Evolutionary conservation across 2,113 vertebrate genomes (phyloP), one percentile per base, ranked within the genome.

Genomic region (Burhinus oedicnemus): DNA sequence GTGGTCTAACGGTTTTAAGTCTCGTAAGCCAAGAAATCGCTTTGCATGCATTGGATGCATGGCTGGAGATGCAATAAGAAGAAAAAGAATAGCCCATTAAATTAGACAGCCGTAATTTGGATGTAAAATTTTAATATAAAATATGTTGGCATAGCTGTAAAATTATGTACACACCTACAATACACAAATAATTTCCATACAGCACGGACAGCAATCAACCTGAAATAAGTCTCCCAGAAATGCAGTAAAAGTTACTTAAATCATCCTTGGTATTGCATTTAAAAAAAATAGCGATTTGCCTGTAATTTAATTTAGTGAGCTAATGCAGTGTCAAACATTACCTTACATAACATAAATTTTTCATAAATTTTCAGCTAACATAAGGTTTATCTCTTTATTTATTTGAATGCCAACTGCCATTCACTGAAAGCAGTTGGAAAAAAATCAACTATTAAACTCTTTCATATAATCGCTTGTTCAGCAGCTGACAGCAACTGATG

Each of bases 11-110:
- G 65, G 21, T 60, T 91, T 84, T 54, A 55, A 71, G 66, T 15
- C 45, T 68, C 1, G 0, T 22, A 60, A 82, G 34, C 23, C 27
- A 55, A 66, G 42, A 72, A 85, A 65, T 47, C 0, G 0, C 36
- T 61, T 81, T 45, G 40, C 34, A 9, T 55, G 45, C 49, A 22
- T 26, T 25, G 65, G 34, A 11, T 87, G 29, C 61, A 17, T 42
- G 57, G 62, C 62, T 88, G 75, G 75, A 83, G 54, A 61, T 47
- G 42, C 5, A 83, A 22, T 40, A 74, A 42, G 49, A 87, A 36
- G 25, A 55, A 44, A 76, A 87, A 78, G 3, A 47, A 44, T 40
- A 34, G 21, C 6, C 36, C 5, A 27, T 82, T 71, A 60, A 57
- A 30, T 26, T 79, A 45, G 34, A 75, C 19, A 82, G 40, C 38